Evolutionary conservation across 2,113 vertebrate species (phyloP).

Genomic region (Miniopterus natalensis): DNA sequence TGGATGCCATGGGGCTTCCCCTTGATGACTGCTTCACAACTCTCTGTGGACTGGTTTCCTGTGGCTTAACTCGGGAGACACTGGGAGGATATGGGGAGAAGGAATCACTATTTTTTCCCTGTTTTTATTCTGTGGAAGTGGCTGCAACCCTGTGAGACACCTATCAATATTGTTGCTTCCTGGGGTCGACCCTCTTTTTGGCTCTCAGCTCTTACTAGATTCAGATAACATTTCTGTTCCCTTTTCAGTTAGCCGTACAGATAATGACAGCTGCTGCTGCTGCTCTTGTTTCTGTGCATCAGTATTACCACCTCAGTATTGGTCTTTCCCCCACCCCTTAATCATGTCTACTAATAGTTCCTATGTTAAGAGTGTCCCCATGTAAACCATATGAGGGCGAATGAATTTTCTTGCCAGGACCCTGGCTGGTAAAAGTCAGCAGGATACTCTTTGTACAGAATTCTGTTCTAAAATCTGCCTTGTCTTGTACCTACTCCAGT

Average conservation of each 20-base stretch:
- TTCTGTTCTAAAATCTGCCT: neutral
- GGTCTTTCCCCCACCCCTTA: no score
- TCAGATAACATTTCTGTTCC: neutral
- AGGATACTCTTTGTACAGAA: neutral
- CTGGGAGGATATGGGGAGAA: no score
- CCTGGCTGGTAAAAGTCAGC: neutral
- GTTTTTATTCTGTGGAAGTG: neutral
- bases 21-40: neutral
- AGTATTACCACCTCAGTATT: neutral
- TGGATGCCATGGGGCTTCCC: neutral
- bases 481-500: neutral
- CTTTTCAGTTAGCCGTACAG: neutral
- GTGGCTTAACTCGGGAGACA: neutral
- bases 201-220: neutral
- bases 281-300: neutral
- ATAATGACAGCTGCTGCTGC: neutral
- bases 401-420: neutral
- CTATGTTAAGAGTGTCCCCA: neutral
- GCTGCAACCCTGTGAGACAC: neutral
- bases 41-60: neutral
- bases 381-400: neutral
- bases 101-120: neutral
- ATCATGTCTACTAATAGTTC: neutral
- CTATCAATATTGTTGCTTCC: fast-evolving
- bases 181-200: neutral